These are phyloP conservation scores for cattle (Bos taurus) DNA, from an alignment of 2,113 vertebrate species.

Conservation along the genomic window ARS-UCD2.0 NC_037335.1:39590001-39590500, in stretches of 20 bases:
- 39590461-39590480: not conserved
- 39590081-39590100: not conserved
- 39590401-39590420: not conserved
- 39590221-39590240: not conserved
- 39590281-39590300: not conserved
- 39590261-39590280: not conserved
- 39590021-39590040: not conserved
- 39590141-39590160: not conserved
- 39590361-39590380: not conserved
- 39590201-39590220: not conserved
- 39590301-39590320: not conserved
- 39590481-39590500: not conserved
- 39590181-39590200: not conserved
- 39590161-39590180: not conserved
- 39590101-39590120: not conserved
- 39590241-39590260: not conserved
- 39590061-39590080: not conserved
- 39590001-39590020: not conserved
- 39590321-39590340: not conserved
- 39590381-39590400: constrained; percentile 2
- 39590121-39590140: not conserved
- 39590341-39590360: not conserved
- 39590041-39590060: not conserved
- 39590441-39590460: not conserved
- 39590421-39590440: not conserved